Base-by-base conservation (phyloP, 2,888 invertebrate genomes). In the Lasioglossum figueresi region DNA sequence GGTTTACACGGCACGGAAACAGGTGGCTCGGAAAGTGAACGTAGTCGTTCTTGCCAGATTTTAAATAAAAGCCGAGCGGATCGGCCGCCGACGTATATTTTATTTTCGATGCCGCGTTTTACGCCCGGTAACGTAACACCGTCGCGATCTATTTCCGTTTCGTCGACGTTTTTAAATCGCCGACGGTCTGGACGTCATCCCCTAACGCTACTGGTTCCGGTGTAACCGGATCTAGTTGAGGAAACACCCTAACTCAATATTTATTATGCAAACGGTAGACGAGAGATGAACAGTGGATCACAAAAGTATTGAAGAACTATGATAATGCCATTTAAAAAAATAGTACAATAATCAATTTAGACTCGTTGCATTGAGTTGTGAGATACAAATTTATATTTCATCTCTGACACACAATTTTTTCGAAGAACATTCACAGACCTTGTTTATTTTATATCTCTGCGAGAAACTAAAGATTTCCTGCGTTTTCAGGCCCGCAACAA, bases 401-500 rank as follows among this genome's bases (percentile, higher is more conserved):
- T 52, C 52, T 52, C 23, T 23, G 52, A 23, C 23, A 23, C 23
- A 8, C 52, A 52, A 48, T 48, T 19, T 19, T 6, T 2, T 48
- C 23, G 19, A 48, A 8, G 8, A 52, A 52, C 8, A 52, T 56
- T 56, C 31, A 31, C 4, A 31, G 12, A 63, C 16, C 6, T 6
- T 63, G 16, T 4, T 19, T 8, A 31, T 31, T 19, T 31, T 6
- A 23, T 63, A 19, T 63, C 12, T 56, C n/a, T 8, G 31, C 31
- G 6, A 31, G 6, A 19, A 16, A 16, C 63, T 63, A 34, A 31
- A 59, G 70, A 74, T 56, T 34, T 75, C 56, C 14, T 37, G 3
- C 77, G 6, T 77, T 88, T 79, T 8, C 94, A 98, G 97, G 96
- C 97, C 91, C 97, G 98, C 92, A 98, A 98, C 95, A 98, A 98